Conservation (phyloP, 2,797 vertebrate genomes). For the Pelodytes ibericus region DNA sequence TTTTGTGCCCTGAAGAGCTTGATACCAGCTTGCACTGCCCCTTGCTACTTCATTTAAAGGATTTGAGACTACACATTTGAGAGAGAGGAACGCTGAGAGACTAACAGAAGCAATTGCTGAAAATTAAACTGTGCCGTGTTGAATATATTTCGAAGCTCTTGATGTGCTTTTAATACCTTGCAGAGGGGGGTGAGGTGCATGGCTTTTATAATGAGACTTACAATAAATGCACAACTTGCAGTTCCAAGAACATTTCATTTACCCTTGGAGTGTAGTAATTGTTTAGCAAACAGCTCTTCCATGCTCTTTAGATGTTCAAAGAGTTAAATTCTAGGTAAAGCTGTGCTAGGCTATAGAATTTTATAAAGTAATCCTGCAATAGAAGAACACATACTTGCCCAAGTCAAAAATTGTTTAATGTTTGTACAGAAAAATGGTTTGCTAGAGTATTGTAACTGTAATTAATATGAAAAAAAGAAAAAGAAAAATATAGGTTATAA, state of each 20-base stretch:
- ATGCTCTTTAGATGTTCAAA: neutral
- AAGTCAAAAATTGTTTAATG: neutral
- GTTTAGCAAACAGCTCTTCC: no score
- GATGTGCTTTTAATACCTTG: conserved; percentile 23
- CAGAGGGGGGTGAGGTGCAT: neutral
- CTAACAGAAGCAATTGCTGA: conserved; percentile 43
- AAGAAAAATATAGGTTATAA: neutral
- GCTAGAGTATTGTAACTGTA: neutral
- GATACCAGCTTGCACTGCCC: conserved; percentile 46
- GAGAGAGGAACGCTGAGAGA: conserved; percentile 25
- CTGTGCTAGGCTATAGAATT: neutral
- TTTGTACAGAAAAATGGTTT: neutral
- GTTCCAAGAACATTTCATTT: no score
- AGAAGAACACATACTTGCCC: neutral
- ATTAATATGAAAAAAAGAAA: neutral
- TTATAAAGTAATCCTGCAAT: neutral
- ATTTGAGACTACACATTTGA: conserved; percentile 46
- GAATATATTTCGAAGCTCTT: conserved; percentile 35
- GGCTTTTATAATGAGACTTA: neutral
- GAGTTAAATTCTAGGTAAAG: neutral
- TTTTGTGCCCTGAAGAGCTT: conserved; percentile 48
- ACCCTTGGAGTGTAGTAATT: no score
- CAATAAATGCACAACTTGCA: neutral
- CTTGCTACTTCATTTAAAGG: conserved; percentile 50
- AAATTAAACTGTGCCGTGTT: conserved; percentile 41